Base-by-base conservation (phyloP, 2,888 invertebrate species). In the Nomada fucata region DNA sequence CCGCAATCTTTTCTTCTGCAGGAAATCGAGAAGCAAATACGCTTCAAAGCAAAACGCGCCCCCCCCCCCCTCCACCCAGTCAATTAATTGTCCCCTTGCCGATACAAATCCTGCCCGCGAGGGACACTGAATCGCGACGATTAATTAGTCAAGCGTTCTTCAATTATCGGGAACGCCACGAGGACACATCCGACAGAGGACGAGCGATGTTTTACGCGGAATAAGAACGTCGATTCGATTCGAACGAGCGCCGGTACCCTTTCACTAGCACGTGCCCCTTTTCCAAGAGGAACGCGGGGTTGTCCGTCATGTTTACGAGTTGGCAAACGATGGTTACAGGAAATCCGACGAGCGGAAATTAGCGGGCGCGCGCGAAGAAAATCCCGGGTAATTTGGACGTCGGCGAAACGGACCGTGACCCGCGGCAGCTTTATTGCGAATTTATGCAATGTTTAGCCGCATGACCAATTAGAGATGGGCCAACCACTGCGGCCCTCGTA, bases 361-460 rank as follows among this genome's bases (percentile, higher is more conserved):
- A 86, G 83, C 78, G 79, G 52, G 70, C 79, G 78, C 65, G 81
- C 79, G 78, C 65, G 81, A 89, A 85, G 88, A 89, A 90, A 91
- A 91, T 91, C 89, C 86, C 70, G 74, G 85, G 86, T 90, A 92
- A 92, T 91, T 89, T 90, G 89, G 81, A 89, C 81, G 91, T 87
- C 83, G 84, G 83, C 85, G 79, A 78, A 87, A 84, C 80, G 78
- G 85, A 65, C 84, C 88, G 86, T 79, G 87, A 87, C 79, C 75
- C 79, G 79, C 82, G 84, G 85, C 87, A 89, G 88, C 88, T 92
- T 92, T 93, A 93, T 93, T 91, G 91, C 92, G 88, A 92, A 90
- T 92, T 93, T 93, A 93, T 93, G 90, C 92, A 91, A 91, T 91
- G 91, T 90, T 91, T 92, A 91, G 90, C 91, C 91, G 89, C 90